phyloP scores from a whole-genome alignment of 2,888 invertebrate genomes.

The Alsophila aescularia region DNA sequence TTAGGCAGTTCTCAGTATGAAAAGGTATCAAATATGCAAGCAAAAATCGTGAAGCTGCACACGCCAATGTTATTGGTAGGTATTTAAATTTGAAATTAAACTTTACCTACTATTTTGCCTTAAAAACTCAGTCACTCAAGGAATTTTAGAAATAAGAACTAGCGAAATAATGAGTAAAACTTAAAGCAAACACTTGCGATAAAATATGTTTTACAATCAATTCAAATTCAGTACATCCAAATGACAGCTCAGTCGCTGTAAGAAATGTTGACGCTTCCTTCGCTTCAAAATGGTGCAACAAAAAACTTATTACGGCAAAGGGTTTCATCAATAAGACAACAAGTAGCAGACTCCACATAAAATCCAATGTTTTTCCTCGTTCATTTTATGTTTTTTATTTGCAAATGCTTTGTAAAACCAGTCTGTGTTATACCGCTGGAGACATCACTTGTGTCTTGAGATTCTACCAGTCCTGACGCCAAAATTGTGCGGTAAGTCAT shows the following conservation, averaged over 20 bases:
- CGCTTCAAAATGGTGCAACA: background rate
- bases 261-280: background rate
- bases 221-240: background rate
- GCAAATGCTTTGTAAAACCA: conserved; percentile 45
- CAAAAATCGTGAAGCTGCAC: too few relatives aligned
- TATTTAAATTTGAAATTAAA: too few relatives aligned
- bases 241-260: background rate
- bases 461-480: conserved; percentile 1
- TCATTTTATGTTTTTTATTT: conserved; percentile 45
- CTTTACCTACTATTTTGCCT: too few relatives aligned
- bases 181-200: too few relatives aligned
- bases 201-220: background rate
- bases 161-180: too few relatives aligned
- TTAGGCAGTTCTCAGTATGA: too few relatives aligned
- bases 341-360: background rate
- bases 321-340: background rate
- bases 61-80: too few relatives aligned
- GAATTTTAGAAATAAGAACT: too few relatives aligned
- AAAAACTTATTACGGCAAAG: background rate
- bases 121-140: too few relatives aligned
- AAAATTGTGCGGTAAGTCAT: conserved; percentile 35
- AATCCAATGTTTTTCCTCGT: conserved; percentile 47
- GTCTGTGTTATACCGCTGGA: conserved; percentile 48
- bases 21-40: too few relatives aligned
- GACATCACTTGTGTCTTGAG: conserved; percentile 30